Evolutionary conservation across 2,888 invertebrate genomes (phyloP), one percentile per base, ranked within the genome.

Genomic region (Lathronympha strigana): DNA sequence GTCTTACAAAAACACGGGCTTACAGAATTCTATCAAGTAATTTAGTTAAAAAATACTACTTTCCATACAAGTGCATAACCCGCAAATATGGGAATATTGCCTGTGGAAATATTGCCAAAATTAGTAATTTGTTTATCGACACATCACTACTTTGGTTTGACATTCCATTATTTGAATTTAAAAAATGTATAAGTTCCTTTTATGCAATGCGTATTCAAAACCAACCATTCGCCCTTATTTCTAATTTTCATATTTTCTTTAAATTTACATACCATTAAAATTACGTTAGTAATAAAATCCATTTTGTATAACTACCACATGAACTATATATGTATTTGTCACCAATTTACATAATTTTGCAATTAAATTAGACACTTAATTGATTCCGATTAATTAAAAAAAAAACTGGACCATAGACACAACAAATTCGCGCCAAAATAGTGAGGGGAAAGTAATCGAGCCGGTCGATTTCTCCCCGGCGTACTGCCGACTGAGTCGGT

Each of bases 381-480:
- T 19, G 33, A 49, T 47, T 45, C 23, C 6, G n/a, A 9, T 19
- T 17, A n/a, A 47, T n/a, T 17, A 40, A 55, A 51, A 67, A 45
- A 21, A 47, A 25, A 21, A 15, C 11, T 4, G 28, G 9, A 36
- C 15, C 58, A 60, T 47, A 40, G 21, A 54, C 36, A 47, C 60
- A 55, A 25, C 17, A 28, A 38, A 33, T 64, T 64, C 58, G 36
- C 64, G 64, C 64, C 64, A 53, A 64, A 64, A 58, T 84, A 85
- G 86, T 83, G 86, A 72, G 80, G 88, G 87, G 89, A 89, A 89
- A 88, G 90, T 71, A 74, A 51, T 60, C 51, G 64, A 64, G 71
- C 69, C 84, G 80, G 79, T 78, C 81, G 89, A 86, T 88, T 88
- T 88, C 90, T 81, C 89, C 75, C 79, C 77, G 76, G 67, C 80